Base-by-base conservation (phyloP, 2,113 vertebrate species). In the Steatornis caripensis region DNA sequence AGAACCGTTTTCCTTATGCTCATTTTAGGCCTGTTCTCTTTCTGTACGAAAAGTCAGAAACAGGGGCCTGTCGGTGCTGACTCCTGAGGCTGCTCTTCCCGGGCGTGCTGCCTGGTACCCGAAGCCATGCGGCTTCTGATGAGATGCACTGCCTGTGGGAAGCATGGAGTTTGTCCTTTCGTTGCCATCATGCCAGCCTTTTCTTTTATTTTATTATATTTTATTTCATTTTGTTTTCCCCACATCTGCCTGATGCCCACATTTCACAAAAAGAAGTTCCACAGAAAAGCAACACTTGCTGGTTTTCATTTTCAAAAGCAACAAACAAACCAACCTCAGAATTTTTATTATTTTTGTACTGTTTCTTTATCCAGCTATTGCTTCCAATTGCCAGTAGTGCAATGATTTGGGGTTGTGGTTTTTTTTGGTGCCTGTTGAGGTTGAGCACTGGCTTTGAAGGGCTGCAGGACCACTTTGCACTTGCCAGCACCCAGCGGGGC, bases 41-140 rank as follows among this genome's bases (percentile, higher is more conserved):
- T 62, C 21, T 29, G 1, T 27, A 24, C 3, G 17, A 57, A 57
- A 83, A 87, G 15, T 18, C 19, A 30, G n/a, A 43, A 80, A n/a
- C 0, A 1, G 14, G 37, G 14, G 11, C 32, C 21, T 65, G 24
- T 22, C 53, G 58, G 22, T 51, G 7, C 57, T 9, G 11, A 20
- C 16, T 55, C 12, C 54, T n/a, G 34, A 49, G 46, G 12, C 22
- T 58, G 82, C 22, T 91, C 5, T 3, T 71, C 48, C 18, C 17
- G 12, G 46, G 15, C 0, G 0, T 29, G 70, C 58, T 80, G 70
- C 62, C 79, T 66, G 41, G 23, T 43, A 54, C 46, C n/a, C 4
- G 1, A 7, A 12, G 32, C 49, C 2, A 0, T 7, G 7, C 1
- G 2, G 75, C 32, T 93, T 58, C 48, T 55, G 36, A 46, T 29